Conservation (phyloP, 2,888 invertebrate genomes). For the Lasioglossum oenotherae region DNA sequence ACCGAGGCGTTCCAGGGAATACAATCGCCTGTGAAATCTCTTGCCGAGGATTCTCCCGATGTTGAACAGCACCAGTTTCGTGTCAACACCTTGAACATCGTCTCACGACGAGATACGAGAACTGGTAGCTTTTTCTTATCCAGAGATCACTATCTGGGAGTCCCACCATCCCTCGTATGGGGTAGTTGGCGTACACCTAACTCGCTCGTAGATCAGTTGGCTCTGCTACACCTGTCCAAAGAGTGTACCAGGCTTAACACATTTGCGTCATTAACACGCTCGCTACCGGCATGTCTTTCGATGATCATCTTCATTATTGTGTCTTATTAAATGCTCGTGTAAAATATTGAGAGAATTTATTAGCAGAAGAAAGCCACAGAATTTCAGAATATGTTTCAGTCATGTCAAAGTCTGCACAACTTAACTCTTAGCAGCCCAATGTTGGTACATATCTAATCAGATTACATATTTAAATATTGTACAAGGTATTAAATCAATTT, state of each 20-base stretch:
- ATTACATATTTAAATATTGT: too few relatives aligned
- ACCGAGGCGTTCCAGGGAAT: not conserved
- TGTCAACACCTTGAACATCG: not conserved
- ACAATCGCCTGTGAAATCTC: not conserved
- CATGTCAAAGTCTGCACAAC: too few relatives aligned
- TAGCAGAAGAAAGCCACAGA: too few relatives aligned
- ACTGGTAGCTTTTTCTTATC: not conserved
- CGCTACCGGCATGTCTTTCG: not conserved
- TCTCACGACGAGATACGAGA: not conserved
- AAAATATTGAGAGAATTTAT: too few relatives aligned
- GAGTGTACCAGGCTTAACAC: not conserved
- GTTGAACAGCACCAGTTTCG: conserved; percentile 3
- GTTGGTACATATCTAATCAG: too few relatives aligned
- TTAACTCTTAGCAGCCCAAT: too few relatives aligned
- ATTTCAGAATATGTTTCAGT: too few relatives aligned
- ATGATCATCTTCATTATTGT: too few relatives aligned
- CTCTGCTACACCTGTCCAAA: not conserved
- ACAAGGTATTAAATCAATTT: too few relatives aligned
- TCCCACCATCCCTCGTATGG: not conserved
- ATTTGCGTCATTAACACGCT: not conserved
- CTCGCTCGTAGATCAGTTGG: not conserved
- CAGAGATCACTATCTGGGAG: not conserved
- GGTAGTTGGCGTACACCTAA: not conserved
- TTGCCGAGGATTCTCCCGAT: not conserved
- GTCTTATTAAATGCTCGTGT: too few relatives aligned